Percentiles rank a stretch among this genome's conserved stretches.
Conservation (phyloP, 1,140 invertebrate species). For the Venustaconcha ellipsiformis region DNA sequence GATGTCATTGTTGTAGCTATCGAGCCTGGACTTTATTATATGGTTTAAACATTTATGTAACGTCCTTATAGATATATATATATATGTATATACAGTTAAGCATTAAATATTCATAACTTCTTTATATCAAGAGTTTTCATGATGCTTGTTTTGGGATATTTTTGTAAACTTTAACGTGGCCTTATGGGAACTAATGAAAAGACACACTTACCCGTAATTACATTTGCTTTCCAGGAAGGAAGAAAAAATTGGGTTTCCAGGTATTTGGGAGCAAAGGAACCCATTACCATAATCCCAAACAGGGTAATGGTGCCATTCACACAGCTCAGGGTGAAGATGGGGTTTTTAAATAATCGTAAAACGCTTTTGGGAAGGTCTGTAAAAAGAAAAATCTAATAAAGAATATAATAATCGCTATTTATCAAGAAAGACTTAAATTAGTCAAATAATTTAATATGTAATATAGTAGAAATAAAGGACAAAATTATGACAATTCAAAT, state of each 20-base stretch:
- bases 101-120: too few species aligned
- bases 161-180: too few species aligned
- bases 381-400: constrained; percentile 77
- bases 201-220: constrained; percentile 36
- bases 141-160: too few species aligned
- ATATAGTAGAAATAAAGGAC: neutral
- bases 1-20: too few species aligned
- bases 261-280: constrained; percentile 48
- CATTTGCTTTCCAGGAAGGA: constrained; percentile 48
- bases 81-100: too few species aligned
- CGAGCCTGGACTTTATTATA: too few species aligned
- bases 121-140: too few species aligned
- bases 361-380: constrained; percentile 77
- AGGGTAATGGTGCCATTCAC: constrained; percentile 5
- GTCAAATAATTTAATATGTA: neutral
- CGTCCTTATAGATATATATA: too few species aligned
- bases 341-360: constrained; percentile 26
- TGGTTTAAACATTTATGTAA: too few species aligned
- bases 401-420: neutral
- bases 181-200: too few species aligned
- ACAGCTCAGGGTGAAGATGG: constrained; percentile 34
- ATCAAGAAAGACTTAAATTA: neutral
- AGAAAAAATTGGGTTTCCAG: constrained; percentile 46
- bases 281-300: constrained; percentile 31
- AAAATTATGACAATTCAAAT: neutral